Base-by-base conservation (phyloP, 1,140 invertebrate genomes). In the Nasonia vitripennis region DNA sequence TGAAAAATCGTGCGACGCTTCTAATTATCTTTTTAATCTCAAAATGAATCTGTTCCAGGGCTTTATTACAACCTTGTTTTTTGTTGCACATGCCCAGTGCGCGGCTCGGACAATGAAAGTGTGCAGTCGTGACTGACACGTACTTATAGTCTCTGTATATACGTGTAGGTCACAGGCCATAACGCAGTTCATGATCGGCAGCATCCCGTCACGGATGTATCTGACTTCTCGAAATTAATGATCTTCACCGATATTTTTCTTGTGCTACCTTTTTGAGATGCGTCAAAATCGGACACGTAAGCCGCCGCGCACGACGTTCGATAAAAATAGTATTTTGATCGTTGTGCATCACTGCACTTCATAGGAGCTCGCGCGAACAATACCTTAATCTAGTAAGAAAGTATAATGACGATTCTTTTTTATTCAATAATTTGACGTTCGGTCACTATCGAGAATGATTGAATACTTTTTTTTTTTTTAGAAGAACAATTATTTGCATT, bases 161-260 rank as follows among this genome's bases (percentile, higher is more conserved):
- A 31, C 62, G 78, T 84, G 75, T 70, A 86, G 89, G 88, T 92
- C 89, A 88, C 87, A 89, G 87, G 88, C 87, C 78, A 88, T 87
- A 90, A 89, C 88, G 87, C 81, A 89, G 89, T 90, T 90, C 89
- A 90, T 90, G 88, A 90, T 90, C 87, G 88, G 88, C 87, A 89
- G 83, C 86, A 86, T 87, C 81, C 79, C 83, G 86, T 87, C 86
- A 88, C 85, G 86, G 81, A 89, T 89, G 88, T 88, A 86, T 89
- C 87, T 89, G 87, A 91, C 87, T 90, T 87, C 87, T 89, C 83
- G 74, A 88, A 89, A 90, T 90, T 92, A 92, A 91, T 92, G 89
- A 89, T 89, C 86, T 89, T 89, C 88, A 88, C 88, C 90, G 87
- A 90, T 91, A 89, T 90, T 89, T 89, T 91, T 87, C 88, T 88